These are phyloP conservation scores for Neomonachus schauinslandi DNA, from an alignment of 2,113 vertebrate genomes.

Conservation along the genomic window DNA sequence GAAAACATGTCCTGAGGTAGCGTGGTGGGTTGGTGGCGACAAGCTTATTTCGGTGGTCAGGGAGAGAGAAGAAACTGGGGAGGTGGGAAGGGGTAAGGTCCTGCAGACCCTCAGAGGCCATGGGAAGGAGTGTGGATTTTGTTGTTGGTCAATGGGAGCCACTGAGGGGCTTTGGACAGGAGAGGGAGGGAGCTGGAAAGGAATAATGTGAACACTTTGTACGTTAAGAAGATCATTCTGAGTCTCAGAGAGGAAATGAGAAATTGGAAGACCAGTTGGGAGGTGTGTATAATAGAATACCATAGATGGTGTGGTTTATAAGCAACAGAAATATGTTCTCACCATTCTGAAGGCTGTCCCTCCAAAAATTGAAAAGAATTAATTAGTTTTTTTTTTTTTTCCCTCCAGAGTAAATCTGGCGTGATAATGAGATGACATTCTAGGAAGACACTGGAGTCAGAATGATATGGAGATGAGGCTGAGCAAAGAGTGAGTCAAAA, in stretches of 20 bases:
- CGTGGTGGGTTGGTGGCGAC: too few relatives aligned
- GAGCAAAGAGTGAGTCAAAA: background rate
- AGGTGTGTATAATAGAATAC: background rate
- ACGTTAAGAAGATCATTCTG: background rate
- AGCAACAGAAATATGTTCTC: background rate
- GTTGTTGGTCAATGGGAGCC: too few relatives aligned
- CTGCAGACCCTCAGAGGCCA: background rate
- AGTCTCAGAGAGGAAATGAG: background rate
- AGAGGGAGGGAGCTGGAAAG: background rate
- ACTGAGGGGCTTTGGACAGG: too few relatives aligned
- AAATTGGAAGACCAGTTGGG: accelerated
- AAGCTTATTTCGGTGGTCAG: background rate
- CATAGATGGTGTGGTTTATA: background rate
- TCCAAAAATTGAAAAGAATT: background rate
- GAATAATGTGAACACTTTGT: background rate
- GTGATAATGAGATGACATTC: background rate
- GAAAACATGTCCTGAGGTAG: accelerated
- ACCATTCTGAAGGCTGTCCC: background rate
- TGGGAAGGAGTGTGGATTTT: background rate
- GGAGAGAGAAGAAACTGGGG: background rate
- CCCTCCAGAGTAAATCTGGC: background rate
- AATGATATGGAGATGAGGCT: accelerated
- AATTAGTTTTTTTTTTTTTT: background rate
- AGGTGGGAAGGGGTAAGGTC: accelerated
- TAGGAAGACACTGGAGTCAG: background rate